Percentiles rank a stretch among this genome's conserved stretches.
phyloP scores from a whole-genome alignment of 2,888 invertebrate genomes.

The Trisateles emortualis region DNA sequence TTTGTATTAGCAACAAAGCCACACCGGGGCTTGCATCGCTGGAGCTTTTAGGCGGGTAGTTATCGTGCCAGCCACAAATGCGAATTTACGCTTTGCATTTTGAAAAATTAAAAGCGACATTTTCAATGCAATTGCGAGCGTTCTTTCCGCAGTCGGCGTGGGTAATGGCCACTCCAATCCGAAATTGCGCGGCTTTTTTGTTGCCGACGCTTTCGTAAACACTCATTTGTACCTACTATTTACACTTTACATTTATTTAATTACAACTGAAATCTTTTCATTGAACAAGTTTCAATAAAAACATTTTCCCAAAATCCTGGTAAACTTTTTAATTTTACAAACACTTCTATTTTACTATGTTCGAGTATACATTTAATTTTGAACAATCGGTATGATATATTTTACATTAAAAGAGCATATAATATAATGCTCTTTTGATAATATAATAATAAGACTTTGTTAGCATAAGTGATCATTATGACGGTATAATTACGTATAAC shows the following conservation, averaged over 20 bases:
- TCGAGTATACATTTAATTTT: too few species aligned
- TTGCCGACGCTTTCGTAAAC: slow-evolving; percentile 74
- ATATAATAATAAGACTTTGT: too few species aligned
- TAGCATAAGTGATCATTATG: too few species aligned
- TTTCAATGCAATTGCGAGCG: slow-evolving; percentile 81
- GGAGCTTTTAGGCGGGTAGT: slow-evolving; percentile 82
- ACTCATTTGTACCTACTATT: slow-evolving; percentile 69
- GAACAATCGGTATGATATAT: background rate
- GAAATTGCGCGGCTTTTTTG: slow-evolving; percentile 74
- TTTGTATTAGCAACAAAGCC: slow-evolving; percentile 81
- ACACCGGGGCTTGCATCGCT: slow-evolving; percentile 66
- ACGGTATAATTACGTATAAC: too few species aligned
- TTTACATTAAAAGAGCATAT: too few species aligned
- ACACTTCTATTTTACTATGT: background rate
- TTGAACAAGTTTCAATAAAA: slow-evolving; percentile 35
- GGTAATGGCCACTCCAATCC: slow-evolving; percentile 84
- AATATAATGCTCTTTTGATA: too few species aligned
- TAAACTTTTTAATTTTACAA: background rate
- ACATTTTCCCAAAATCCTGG: background rate
- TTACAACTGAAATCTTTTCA: slow-evolving; percentile 48
- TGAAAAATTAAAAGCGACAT: slow-evolving; percentile 84
- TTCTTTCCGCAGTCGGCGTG: slow-evolving; percentile 77
- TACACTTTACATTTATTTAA: slow-evolving; percentile 58
- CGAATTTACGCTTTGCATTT: slow-evolving; percentile 83
- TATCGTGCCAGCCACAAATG: slow-evolving; percentile 78